Base-by-base conservation (phyloP, 2,113 vertebrate species). In the Xiphorhynchus elegans region DNA sequence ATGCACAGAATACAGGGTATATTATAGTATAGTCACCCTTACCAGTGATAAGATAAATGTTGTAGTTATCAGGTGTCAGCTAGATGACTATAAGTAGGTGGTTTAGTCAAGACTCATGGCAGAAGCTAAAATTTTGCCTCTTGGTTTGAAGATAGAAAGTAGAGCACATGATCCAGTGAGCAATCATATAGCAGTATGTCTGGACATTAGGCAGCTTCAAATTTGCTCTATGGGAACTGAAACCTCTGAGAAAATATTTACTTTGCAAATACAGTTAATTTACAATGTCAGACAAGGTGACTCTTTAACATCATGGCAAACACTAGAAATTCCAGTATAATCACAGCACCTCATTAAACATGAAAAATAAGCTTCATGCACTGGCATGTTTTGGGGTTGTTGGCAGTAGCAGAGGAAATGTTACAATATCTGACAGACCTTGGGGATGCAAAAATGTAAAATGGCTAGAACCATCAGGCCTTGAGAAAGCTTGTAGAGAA, bases 241-340 rank as follows among this genome's bases (percentile, higher is more conserved):
- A 96, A 87, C 66, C 85, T 96, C 89, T 95, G 72, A 94, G 79
- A 92, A 96, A 96, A 87, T 95, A 90, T 97, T 94, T 84, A 84
- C 53, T 97, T 97, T 96, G 89, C 60, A 87, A 91, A 94, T 87
- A 89, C 56, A 73, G 47, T 85, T 91, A 14, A 77, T 89, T 95
- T 94, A 89, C 90, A 87, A 56, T 89, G 84, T 90, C 84, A 94
- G 84, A 69, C 87, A 95, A 91, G 73, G 81, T 94, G 76, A 84
- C 63, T 90, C 39, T 94, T 77, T 81, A 95, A 94, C 84, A 95
- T 79, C 67, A 68, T 4, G 7, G 58, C 83, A 91, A 95, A 94
- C 83, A 87, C 86, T 81, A 80, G 86, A 72, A 94, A 95, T 78
- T 69, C 66, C 90, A 47, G 52, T 89, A 86, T 92, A 89, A 95